Conservation (phyloP, 2,797 vertebrate species). For the Spinus olivaceus region DNA sequence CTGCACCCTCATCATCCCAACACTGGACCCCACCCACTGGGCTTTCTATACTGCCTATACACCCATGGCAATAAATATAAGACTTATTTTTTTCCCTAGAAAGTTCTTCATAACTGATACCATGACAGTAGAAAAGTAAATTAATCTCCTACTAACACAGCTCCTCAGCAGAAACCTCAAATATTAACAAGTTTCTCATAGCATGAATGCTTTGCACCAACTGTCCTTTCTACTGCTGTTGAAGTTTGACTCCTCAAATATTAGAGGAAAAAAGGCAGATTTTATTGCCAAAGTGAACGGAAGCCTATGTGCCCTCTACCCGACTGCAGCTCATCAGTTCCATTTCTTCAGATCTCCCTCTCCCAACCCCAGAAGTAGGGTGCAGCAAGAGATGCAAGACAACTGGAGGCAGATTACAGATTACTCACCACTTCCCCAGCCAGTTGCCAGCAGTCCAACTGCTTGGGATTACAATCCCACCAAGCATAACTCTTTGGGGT, state of each 20-base stretch:
- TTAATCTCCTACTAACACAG: not conserved
- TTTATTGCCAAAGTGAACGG: not conserved
- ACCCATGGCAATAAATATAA: not conserved
- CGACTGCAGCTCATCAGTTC: not conserved
- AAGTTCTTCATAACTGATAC: not conserved
- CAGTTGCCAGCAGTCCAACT: not conserved
- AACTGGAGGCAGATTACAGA: not conserved
- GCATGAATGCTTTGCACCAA: not conserved
- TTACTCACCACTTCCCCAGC: not conserved
- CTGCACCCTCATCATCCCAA: not conserved
- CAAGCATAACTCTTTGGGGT: not conserved
- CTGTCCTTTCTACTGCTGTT: not conserved
- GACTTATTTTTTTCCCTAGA: not conserved
- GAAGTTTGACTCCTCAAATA: not conserved
- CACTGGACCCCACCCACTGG: not conserved
- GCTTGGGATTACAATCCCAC: not conserved
- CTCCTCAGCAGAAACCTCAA: slow-evolving; percentile 2
- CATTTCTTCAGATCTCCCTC: not conserved
- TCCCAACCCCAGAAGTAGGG: not conserved
- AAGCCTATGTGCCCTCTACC: not conserved
- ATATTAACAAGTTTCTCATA: slow-evolving; percentile 7
- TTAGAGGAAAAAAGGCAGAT: not conserved
- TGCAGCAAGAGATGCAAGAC: not conserved
- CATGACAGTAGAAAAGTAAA: not conserved
- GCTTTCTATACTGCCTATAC: not conserved